Conservation (phyloP, 2,888 invertebrate species). For the Platycnemis pennipes region DNA sequence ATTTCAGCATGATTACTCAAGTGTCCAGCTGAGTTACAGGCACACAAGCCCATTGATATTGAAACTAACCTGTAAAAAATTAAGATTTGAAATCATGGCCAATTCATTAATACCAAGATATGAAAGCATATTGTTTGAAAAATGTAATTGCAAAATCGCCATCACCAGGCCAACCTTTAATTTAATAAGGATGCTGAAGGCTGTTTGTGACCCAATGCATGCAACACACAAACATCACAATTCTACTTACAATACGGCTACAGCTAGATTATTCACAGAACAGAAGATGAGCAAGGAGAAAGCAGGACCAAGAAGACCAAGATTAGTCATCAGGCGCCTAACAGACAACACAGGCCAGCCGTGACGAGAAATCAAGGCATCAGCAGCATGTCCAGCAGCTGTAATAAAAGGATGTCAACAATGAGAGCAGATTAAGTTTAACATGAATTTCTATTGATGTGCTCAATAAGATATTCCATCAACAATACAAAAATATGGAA, state of each 20-base stretch:
- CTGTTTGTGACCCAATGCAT: background rate
- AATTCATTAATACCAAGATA: background rate
- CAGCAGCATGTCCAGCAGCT: slow-evolving; percentile 88
- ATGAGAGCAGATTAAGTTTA: background rate
- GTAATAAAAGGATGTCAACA: slow-evolving; percentile 70
- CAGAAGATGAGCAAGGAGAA: slow-evolving; percentile 86
- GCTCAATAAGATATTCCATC: background rate
- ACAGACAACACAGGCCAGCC: slow-evolving; percentile 86
- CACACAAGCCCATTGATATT: slow-evolving; percentile 87
- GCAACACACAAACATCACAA: slow-evolving; percentile 11
- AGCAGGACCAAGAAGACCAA: slow-evolving; percentile 87
- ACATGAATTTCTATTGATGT: background rate
- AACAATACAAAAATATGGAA: too few relatives aligned
- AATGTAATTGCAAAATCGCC: background rate
- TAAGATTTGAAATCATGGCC: background rate
- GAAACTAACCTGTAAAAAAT: slow-evolving; percentile 83
- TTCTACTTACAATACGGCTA: slow-evolving; percentile 84
- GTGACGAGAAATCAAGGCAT: slow-evolving; percentile 82
- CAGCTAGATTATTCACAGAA: slow-evolving; percentile 85
- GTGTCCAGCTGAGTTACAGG: slow-evolving; percentile 88
- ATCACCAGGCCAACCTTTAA: too few relatives aligned
- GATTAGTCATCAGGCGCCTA: slow-evolving; percentile 85
- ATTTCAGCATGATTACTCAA: slow-evolving; percentile 89
- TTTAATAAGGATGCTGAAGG: background rate
- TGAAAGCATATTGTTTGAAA: background rate